phyloP scores from a whole-genome alignment of 1,140 invertebrate species.

The Drosophila pallidifrons region DNA sequence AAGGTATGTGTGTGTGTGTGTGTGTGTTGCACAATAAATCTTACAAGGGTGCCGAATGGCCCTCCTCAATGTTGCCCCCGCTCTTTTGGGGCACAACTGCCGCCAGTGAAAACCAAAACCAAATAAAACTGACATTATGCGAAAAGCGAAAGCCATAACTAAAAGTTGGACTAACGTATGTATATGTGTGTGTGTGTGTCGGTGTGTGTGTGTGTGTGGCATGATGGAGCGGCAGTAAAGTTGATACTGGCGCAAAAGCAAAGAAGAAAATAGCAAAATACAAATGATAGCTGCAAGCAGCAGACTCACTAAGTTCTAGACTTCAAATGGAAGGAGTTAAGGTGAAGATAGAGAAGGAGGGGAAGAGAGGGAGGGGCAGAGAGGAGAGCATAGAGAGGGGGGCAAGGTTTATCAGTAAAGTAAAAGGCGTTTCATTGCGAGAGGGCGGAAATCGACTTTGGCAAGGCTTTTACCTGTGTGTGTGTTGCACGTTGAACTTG shows the following conservation, averaged over 20 bases:
- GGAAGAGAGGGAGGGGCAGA: too few relatives aligned
- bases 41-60: slow-evolving; percentile 77
- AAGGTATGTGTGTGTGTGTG: slow-evolving; percentile 23
- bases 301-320: neutral
- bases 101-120: slow-evolving; percentile 78
- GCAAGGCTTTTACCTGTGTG: slow-evolving; percentile 74
- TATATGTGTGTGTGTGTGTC: slow-evolving; percentile 20
- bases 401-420: neutral
- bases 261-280: slow-evolving; percentile 68
- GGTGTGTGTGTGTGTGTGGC: slow-evolving; percentile 41
- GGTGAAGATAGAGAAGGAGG: slow-evolving; percentile 19
- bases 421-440: slow-evolving; percentile 9
- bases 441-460: slow-evolving; percentile 80
- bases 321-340: neutral
- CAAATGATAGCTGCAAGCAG: slow-evolving; percentile 70
- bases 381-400: too few relatives aligned
- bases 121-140: slow-evolving; percentile 84
- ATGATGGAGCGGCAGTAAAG: slow-evolving; percentile 73
- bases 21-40: slow-evolving; percentile 73
- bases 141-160: slow-evolving; percentile 84
- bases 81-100: slow-evolving; percentile 10
- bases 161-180: slow-evolving; percentile 76
- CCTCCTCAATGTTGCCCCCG: slow-evolving; percentile 8
- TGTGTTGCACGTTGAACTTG: slow-evolving; percentile 56
- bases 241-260: slow-evolving; percentile 57